Conservation (phyloP, 2,797 vertebrate species). For the Philypnodon macrostomus region DNA sequence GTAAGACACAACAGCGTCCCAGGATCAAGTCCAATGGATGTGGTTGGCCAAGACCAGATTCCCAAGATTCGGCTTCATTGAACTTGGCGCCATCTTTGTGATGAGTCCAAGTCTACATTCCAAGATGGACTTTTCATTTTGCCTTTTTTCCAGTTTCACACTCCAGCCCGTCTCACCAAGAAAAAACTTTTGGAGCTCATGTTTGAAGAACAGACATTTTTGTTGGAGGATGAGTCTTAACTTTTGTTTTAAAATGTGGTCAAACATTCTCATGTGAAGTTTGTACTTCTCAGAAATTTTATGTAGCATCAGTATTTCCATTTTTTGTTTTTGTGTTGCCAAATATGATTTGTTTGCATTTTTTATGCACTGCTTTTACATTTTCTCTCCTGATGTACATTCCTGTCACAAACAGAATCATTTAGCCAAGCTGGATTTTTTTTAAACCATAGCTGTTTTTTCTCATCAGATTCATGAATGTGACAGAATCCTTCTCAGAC, state of each 20-base stretch:
- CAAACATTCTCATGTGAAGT: conserved; percentile 74
- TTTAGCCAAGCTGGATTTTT: conserved; percentile 55
- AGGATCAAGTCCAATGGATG: conserved; percentile 43
- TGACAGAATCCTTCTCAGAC: conserved; percentile 53
- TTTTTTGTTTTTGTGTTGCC: conserved; percentile 74
- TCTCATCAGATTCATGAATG: conserved; percentile 64
- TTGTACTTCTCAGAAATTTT: conserved; percentile 72
- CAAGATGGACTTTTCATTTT: conserved; percentile 76
- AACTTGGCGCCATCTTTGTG: conserved; percentile 65
- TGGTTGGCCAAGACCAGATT: conserved; percentile 69
- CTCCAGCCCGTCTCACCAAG: conserved; percentile 37
- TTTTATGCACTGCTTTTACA: conserved; percentile 67
- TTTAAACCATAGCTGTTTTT: conserved; percentile 48
- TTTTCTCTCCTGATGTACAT: conserved; percentile 70
- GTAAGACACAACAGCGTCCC: conserved; percentile 62
- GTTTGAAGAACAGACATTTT: conserved; percentile 67
- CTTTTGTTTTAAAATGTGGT: conserved; percentile 56
- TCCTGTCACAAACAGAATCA: conserved; percentile 66
- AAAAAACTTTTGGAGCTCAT: conserved; percentile 57
- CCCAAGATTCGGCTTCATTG: conserved; percentile 70
- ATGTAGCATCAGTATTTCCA: conserved; percentile 81
- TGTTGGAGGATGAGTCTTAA: conserved; percentile 73
- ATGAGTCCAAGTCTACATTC: conserved; percentile 78
- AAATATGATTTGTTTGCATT: conserved; percentile 72
- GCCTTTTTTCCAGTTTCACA: conserved; percentile 51